These are phyloP conservation scores for Agelas oroides DNA, from an alignment of 37 sponge, comb jelly and placozoan genomes.

Conservation along the genomic window DNA sequence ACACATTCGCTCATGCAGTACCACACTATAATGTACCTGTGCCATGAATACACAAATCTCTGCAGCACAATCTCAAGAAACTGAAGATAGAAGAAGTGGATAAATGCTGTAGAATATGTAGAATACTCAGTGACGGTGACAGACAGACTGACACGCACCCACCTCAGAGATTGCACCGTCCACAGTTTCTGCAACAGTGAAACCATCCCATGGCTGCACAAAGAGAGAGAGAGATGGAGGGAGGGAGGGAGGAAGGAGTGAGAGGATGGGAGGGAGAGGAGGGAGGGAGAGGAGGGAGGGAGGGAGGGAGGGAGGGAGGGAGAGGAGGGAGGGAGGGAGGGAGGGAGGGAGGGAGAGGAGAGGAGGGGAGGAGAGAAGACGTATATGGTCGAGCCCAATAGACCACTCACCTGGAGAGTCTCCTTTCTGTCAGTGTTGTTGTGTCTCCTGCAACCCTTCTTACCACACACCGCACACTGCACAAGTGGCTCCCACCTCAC, in stretches of 20 bases:
- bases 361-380: neutral
- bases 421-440: neutral
- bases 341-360: neutral
- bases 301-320: neutral
- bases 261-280: neutral
- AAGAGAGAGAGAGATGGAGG: neutral
- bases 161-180: constrained; percentile 52
- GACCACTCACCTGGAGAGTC: constrained; percentile 18
- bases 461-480: constrained; percentile 18
- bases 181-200: constrained; percentile 29
- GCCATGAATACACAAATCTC: constrained; percentile 71
- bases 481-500: neutral
- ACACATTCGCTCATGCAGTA: neutral
- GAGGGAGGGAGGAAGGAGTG: neutral
- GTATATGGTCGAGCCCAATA: neutral
- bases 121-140: too few species aligned
- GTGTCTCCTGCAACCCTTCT: constrained; percentile 13
- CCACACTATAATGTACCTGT: constrained; percentile 49
- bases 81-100: constrained; percentile 18
- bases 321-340: too few species aligned
- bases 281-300: neutral
- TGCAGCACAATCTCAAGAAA: constrained; percentile 63
- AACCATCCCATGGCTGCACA: constrained; percentile 54
- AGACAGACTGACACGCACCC: neutral
- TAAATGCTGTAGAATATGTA: too few species aligned